Evolutionary conservation across 64 coral and sea anemone genomes (phyloP).

Genomic region (Montipora efflorescens): DNA sequence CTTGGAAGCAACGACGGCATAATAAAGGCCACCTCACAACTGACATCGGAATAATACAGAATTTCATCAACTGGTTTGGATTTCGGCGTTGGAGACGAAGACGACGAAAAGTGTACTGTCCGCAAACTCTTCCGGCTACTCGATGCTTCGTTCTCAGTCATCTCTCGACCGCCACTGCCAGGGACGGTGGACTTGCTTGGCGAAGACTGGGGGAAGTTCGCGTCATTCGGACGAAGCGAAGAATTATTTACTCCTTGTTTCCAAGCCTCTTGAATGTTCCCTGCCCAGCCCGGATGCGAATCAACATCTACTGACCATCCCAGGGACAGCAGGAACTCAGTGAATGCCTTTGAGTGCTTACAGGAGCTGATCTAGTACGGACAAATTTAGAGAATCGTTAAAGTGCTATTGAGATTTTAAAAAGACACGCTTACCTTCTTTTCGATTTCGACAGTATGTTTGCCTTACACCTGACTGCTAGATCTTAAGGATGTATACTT

Average conservation of each 20-base stretch:
- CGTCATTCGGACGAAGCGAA: slow-evolving; percentile 25
- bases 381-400: neutral
- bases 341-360: slow-evolving; percentile 83
- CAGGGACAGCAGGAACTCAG: slow-evolving; percentile 88
- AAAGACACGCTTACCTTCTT: too few species aligned
- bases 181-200: slow-evolving; percentile 80
- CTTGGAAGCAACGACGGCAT: slow-evolving; percentile 83
- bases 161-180: slow-evolving; percentile 56
- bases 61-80: slow-evolving; percentile 80
- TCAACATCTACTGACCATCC: slow-evolving; percentile 90
- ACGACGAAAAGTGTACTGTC: neutral
- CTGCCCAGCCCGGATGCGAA: slow-evolving; percentile 91
- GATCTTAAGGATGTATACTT: too few species aligned
- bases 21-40: slow-evolving; percentile 92
- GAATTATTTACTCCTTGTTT: slow-evolving; percentile 47
- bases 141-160: slow-evolving; percentile 38
- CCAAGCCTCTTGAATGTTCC: slow-evolving; percentile 88
- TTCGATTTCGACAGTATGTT: too few species aligned
- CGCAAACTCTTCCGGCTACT: neutral
- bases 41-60: slow-evolving; percentile 90
- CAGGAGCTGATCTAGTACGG: slow-evolving; percentile 73
- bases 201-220: slow-evolving; percentile 9
- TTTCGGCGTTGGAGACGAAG: neutral
- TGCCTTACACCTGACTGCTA: too few species aligned
- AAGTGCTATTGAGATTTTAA: too few species aligned